phyloP scores from a whole-genome alignment of 2,113 vertebrate species.

The Salvelinus fontinalis region DNA sequence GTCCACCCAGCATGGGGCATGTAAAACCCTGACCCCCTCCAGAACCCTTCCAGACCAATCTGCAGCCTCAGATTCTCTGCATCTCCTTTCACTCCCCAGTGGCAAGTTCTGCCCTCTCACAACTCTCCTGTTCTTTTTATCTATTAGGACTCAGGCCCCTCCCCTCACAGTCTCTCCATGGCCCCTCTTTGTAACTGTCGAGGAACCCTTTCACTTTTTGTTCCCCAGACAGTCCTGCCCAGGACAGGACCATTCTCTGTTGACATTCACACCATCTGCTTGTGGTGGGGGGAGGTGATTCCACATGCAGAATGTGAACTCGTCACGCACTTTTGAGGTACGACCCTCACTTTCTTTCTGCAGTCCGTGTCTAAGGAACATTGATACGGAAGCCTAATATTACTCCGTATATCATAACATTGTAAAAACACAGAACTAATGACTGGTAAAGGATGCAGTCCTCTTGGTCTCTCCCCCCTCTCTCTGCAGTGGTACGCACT shows the following conservation, averaged over 20 bases:
- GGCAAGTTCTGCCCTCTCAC: constrained; percentile 54
- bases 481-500: constrained; percentile 82
- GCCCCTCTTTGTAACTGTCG: constrained; percentile 82
- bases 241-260: constrained; percentile 81
- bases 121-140: constrained; percentile 64
- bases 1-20: constrained; percentile 67
- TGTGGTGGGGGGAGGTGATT: constrained; percentile 62
- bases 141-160: constrained; percentile 62
- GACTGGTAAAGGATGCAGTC: not conserved
- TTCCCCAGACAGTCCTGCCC: constrained; percentile 83
- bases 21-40: constrained; percentile 58
- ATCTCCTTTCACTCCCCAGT: constrained; percentile 65
- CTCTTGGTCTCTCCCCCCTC: constrained; percentile 18
- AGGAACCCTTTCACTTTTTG: constrained; percentile 90
- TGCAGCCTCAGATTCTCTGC: constrained; percentile 66
- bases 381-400: not conserved
- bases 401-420: not conserved
- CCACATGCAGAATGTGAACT: constrained; percentile 56
- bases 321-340: constrained; percentile 43
- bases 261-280: constrained; percentile 94
- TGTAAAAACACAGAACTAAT: not conserved
- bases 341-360: constrained; percentile 30
- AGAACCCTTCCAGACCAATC: constrained; percentile 75
- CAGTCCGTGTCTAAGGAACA: constrained; percentile 43
- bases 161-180: constrained; percentile 76